Conservation (phyloP, 2,797 vertebrate species). For the Novumbra hubbsi region DNA sequence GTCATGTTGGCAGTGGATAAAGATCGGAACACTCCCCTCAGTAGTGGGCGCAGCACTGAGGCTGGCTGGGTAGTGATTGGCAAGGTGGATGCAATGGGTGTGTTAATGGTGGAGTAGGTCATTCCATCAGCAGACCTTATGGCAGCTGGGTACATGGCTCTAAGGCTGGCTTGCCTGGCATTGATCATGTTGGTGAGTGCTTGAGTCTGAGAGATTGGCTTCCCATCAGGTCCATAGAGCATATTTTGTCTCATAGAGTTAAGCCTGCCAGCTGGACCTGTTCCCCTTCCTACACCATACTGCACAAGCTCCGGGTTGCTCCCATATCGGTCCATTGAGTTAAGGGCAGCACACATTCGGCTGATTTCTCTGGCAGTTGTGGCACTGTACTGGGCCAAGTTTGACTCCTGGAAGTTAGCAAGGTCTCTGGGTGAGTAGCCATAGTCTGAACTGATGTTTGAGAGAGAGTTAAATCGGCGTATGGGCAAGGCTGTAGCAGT, state of each 20-base stretch:
- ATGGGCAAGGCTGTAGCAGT: conserved; percentile 84
- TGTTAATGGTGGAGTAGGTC: conserved; percentile 99
- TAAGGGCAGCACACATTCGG: conserved; percentile 96
- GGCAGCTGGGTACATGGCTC: conserved; percentile 90
- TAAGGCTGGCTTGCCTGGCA: conserved; percentile 80
- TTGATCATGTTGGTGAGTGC: conserved; percentile 82
- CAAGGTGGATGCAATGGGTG: conserved; percentile 95
- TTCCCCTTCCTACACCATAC: conserved; percentile 75
- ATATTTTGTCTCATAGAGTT: conserved; percentile 81
- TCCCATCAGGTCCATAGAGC: conserved; percentile 85
- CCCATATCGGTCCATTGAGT: conserved; percentile 92
- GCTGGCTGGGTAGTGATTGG: conserved; percentile 97
- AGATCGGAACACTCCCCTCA: conserved; percentile 87
- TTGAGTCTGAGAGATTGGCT: conserved; percentile 77
- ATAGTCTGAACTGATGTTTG: conserved; percentile 94
- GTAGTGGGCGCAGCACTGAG: conserved; percentile 86
- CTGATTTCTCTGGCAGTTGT: conserved; percentile 98
- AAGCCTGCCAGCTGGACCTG: conserved; percentile 66
- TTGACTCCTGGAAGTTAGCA: conserved; percentile 90
- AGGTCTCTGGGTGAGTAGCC: conserved; percentile 87
- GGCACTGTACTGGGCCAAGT: conserved; percentile 95
- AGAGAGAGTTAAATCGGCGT: conserved; percentile 91
- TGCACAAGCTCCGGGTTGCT: conserved; percentile 86
- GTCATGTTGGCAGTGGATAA: conserved; percentile 80
- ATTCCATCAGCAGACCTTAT: conserved; percentile 93